Evolutionary conservation across 1,140 invertebrate genomes (phyloP), one percentile per base, ranked within the genome.

Genomic region (Drosophila triauraria): DNA sequence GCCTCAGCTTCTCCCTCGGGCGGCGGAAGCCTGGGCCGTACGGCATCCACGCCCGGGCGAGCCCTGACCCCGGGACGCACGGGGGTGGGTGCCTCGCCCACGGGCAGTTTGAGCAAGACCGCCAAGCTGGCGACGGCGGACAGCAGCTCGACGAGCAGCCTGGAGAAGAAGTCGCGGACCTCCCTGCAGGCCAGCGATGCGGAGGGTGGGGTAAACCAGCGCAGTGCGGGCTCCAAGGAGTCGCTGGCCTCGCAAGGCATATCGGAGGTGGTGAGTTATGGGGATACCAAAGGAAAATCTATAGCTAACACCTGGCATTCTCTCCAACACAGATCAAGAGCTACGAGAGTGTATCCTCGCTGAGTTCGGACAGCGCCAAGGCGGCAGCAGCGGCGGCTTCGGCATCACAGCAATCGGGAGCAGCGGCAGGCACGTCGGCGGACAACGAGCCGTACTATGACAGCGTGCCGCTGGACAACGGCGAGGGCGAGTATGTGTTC

Each of bases 361-460:
- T 95, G 12, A 95, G 94, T 40, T 93, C 92, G 38, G 92, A 93
- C 53, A 90, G 92, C 67, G 84, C 85, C 43, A 92, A 93, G 63
- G 80, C 71, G 42, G 72, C 79, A 20, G 71, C 76, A 8, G 23
- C 48, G 25, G 69, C 70, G 46, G 54, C 79, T 2, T 4, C 50
- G 42, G 68, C 69, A 46, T 59, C 78, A 30, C 87, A 90, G 61
- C 84, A 79, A 43, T 54, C 51, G n/a, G 50, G 51, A 40, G 48
- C 78, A 53, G 64, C 78, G 15, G 35, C 32, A 82, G 48, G 42
- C 27, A 20, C 50, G 10, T 13, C 51, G 8, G 70, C 79, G n/a
- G 92, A 93, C 47, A 91, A 96, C 78, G 96, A 97, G 91, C 96
- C 96, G 7, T 96, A 96, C 81, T 97, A 97, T 80, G 96, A 97